Evolutionary conservation across 2,113 vertebrate species (phyloP).

Genomic region (Casuarius casuarius): DNA sequence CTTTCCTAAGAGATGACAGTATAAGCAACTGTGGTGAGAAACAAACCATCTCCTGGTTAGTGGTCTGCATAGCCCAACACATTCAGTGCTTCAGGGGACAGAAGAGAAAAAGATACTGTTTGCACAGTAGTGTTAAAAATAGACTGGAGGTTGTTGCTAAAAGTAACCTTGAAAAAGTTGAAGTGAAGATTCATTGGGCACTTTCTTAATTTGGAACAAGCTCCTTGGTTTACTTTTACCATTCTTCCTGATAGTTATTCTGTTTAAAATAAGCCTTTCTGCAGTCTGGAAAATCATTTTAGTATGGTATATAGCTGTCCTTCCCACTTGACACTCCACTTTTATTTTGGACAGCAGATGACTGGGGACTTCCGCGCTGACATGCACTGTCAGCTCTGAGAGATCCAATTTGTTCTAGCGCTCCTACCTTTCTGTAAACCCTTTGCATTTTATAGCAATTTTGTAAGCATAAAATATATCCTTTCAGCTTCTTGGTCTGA

Average conservation of each 20-base stretch:
- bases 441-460: not conserved
- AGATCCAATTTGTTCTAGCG: not conserved
- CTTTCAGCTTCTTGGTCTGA: not conserved
- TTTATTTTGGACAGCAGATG: not conserved
- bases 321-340: not conserved
- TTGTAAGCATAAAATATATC: not conserved
- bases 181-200: not conserved
- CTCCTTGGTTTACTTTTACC: not conserved
- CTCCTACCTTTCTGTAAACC: not conserved
- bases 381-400: not conserved
- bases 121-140: not conserved
- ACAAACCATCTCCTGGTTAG: too few relatives aligned
- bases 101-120: not conserved
- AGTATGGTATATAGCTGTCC: not conserved
- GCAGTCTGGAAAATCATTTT: not conserved
- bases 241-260: not conserved
- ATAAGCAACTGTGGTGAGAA: too few relatives aligned
- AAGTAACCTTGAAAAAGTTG: not conserved
- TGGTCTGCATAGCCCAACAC: not conserved
- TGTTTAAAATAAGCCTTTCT: not conserved
- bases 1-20: too few relatives aligned
- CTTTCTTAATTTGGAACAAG: not conserved
- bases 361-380: not conserved
- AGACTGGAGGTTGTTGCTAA: not conserved
- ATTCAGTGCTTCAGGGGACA: not conserved